Evolutionary conservation across 2,797 vertebrate species (phyloP).

Genomic region (Florisuga fusca): DNA sequence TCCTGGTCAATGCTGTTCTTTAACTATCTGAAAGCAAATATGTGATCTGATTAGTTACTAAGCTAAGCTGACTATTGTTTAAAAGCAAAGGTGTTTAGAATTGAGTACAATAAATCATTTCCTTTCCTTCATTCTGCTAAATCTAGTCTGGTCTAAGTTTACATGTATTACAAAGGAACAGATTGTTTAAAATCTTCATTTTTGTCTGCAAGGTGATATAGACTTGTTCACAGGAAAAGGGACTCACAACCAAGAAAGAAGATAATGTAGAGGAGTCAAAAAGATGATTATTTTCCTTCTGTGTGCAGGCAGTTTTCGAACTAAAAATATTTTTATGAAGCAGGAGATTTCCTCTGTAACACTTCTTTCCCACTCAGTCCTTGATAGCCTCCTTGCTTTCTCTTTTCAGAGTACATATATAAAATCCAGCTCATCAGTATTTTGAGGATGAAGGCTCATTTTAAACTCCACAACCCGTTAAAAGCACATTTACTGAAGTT

Average conservation of each 20-base stretch:
- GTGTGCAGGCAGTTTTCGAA: neutral
- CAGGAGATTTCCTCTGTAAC: neutral
- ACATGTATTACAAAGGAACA: neutral
- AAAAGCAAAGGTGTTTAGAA: neutral
- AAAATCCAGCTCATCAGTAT: neutral
- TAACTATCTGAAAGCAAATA: neutral
- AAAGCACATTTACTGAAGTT: neutral
- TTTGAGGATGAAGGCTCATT: conserved; percentile 4
- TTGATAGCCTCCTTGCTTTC: neutral
- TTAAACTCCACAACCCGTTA: neutral
- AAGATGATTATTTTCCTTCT: neutral
- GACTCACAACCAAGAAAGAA: neutral
- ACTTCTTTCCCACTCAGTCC: neutral
- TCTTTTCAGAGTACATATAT: neutral
- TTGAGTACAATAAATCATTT: neutral
- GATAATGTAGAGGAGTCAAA: neutral
- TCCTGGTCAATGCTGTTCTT: neutral
- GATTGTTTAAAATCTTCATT: neutral
- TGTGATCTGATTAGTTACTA: neutral
- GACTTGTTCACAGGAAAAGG: neutral
- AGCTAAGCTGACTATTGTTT: neutral
- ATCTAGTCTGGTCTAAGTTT: neutral
- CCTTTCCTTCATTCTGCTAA: neutral
- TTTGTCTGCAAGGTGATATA: neutral
- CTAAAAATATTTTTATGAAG: neutral